These are phyloP conservation scores for Muntiacus reevesi DNA, from an alignment of 2,113 vertebrate species.

Conservation along the genomic window DNA sequence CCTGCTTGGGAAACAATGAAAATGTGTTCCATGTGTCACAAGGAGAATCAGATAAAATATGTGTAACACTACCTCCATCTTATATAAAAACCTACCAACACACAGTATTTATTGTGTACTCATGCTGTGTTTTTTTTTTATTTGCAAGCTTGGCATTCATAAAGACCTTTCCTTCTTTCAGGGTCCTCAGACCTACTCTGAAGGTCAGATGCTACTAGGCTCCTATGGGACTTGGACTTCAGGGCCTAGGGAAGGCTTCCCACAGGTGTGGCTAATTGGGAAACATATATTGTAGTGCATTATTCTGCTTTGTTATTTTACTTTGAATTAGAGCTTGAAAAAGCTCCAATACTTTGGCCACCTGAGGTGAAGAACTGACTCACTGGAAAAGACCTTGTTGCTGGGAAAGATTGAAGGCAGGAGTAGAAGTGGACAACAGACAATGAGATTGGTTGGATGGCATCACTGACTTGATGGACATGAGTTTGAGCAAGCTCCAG, in stretches of 20 bases:
- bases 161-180: neutral
- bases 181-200: neutral
- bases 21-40: neutral
- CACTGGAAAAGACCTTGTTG: neutral
- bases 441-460: neutral
- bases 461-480: neutral
- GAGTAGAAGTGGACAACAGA: neutral
- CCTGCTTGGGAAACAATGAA: neutral
- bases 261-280: neutral
- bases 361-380: neutral
- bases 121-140: neutral
- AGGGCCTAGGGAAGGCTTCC: neutral
- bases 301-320: slow-evolving; percentile 2
- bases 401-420: neutral
- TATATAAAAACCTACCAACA: neutral
- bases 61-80: neutral
- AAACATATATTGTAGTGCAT: neutral
- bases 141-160: neutral
- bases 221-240: neutral
- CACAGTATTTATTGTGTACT: neutral
- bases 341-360: neutral
- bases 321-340: neutral
- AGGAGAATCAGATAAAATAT: neutral
- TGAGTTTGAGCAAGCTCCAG: neutral
- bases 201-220: neutral